A percentile compares a stretch with the other conserved stretches of the same genome.
Evolutionary conservation across 2,888 invertebrate species (phyloP).

Genomic region (Hoplodrina blanda): DNA sequence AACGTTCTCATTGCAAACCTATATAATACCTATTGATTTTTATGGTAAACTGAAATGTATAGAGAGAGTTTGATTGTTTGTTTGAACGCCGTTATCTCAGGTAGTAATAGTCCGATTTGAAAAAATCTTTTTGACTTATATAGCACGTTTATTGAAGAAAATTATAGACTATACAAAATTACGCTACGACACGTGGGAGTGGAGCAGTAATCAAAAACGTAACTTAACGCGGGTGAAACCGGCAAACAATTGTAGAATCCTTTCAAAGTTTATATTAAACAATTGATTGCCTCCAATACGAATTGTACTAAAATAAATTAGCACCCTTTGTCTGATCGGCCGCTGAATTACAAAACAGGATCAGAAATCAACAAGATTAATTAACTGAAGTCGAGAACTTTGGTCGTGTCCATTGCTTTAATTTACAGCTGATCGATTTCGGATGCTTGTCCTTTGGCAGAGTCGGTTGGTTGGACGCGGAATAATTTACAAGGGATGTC

Average conservation of each 20-base stretch:
- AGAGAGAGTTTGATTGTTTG: too few relatives aligned
- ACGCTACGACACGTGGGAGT: too few relatives aligned
- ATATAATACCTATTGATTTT: too few relatives aligned
- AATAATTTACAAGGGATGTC: conserved; percentile 15
- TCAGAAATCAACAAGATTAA: conserved; percentile 64
- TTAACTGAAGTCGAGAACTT: conserved; percentile 59
- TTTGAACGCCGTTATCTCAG: too few relatives aligned
- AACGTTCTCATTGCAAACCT: not conserved
- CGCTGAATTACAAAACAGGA: conserved; percentile 57
- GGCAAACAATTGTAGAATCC: not conserved
- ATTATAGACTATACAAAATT: too few relatives aligned
- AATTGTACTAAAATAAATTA: conserved; percentile 54
- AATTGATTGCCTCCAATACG: conserved; percentile 29
- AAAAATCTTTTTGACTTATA: too few relatives aligned
- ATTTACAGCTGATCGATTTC: conserved; percentile 54
- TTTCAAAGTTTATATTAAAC: conserved; percentile 5
- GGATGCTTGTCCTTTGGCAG: conserved; percentile 26
- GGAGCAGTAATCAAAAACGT: too few relatives aligned
- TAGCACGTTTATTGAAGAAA: too few relatives aligned
- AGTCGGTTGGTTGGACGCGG: not conserved
- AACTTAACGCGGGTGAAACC: too few relatives aligned
- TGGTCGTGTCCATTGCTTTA: conserved; percentile 40
- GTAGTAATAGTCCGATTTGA: too few relatives aligned
- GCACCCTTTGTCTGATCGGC: conserved; percentile 53
- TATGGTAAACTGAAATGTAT: too few relatives aligned